Percentiles rank a stretch among this genome's conserved stretches.
These are phyloP conservation scores for Myotis daubentonii DNA, from an alignment of 2,797 vertebrate species.

Conservation along the genomic window DNA sequence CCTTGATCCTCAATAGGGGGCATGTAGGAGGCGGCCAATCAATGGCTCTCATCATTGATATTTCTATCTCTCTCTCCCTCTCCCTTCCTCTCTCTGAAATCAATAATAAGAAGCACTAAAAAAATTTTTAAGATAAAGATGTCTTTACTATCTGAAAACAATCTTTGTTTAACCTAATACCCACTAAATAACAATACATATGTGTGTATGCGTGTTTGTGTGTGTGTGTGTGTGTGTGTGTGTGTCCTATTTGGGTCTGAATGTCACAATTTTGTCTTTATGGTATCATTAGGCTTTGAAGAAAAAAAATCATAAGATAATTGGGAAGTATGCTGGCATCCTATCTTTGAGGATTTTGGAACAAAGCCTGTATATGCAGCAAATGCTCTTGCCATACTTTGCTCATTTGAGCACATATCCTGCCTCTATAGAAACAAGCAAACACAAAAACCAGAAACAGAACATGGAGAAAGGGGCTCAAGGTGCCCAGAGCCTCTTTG, in stretches of 20 bases:
- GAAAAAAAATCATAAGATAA: background rate
- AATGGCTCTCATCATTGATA: too few relatives aligned
- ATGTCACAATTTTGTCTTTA: background rate
- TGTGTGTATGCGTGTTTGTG: too few relatives aligned
- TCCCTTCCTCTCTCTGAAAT: too few relatives aligned
- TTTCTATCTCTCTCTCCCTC: too few relatives aligned
- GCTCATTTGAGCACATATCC: background rate
- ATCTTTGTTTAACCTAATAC: background rate
- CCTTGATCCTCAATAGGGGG: too few relatives aligned
- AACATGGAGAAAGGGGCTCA: constrained; percentile 60
- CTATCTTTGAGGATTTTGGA: background rate
- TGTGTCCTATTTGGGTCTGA: background rate
- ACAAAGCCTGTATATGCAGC: background rate
- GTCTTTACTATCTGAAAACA: background rate
- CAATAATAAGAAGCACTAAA: too few relatives aligned
- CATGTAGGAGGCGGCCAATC: too few relatives aligned
- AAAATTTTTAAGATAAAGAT: background rate
- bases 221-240: too few relatives aligned
- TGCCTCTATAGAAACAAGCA: background rate
- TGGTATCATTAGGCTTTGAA: background rate
- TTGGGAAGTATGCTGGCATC: background rate
- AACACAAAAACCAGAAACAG: background rate
- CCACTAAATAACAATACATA: background rate
- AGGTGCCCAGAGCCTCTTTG: constrained; percentile 18
- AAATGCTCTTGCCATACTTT: background rate